phyloP scores from a whole-genome alignment of 2,797 vertebrate genomes.

The Megalops cyprinoides region DNA sequence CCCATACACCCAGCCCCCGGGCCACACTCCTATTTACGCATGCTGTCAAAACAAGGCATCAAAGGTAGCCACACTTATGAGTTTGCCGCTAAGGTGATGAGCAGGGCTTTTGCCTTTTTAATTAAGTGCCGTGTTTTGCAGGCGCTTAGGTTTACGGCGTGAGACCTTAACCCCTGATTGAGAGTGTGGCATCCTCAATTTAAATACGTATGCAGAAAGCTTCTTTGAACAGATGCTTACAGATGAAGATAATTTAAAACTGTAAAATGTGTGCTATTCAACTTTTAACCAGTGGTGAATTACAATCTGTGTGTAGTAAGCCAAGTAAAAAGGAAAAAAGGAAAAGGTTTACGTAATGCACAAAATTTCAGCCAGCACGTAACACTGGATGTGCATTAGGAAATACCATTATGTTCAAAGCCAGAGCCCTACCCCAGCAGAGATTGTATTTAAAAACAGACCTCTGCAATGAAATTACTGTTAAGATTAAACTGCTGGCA shows the following conservation, averaged over 20 bases:
- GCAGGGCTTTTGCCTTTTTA: slow-evolving; percentile 49
- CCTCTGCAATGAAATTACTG: no score
- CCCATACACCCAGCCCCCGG: neutral
- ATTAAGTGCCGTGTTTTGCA: slow-evolving; percentile 44
- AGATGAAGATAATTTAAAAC: neutral
- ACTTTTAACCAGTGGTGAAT: neutral
- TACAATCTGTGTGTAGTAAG: neutral
- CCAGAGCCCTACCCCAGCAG: neutral
- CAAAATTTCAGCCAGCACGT: no score
- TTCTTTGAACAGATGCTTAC: neutral
- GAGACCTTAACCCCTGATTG: neutral
- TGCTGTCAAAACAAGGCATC: slow-evolving; percentile 26
- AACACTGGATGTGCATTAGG: neutral
- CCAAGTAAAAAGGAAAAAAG: neutral
- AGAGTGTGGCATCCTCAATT: neutral
- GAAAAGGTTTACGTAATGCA: neutral
- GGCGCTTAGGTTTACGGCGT: slow-evolving; percentile 23
- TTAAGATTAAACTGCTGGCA: neutral
- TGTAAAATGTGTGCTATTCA: neutral
- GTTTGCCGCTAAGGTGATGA: slow-evolving; percentile 41
- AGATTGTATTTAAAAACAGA: neutral
- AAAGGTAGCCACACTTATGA: slow-evolving; percentile 32
- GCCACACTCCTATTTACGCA: slow-evolving; percentile 46
- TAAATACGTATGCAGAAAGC: neutral
- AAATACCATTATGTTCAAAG: neutral